These are phyloP conservation scores for Melanotaenia duboulayi DNA, from an alignment of 2,113 vertebrate species.

Conservation along the genomic window DNA sequence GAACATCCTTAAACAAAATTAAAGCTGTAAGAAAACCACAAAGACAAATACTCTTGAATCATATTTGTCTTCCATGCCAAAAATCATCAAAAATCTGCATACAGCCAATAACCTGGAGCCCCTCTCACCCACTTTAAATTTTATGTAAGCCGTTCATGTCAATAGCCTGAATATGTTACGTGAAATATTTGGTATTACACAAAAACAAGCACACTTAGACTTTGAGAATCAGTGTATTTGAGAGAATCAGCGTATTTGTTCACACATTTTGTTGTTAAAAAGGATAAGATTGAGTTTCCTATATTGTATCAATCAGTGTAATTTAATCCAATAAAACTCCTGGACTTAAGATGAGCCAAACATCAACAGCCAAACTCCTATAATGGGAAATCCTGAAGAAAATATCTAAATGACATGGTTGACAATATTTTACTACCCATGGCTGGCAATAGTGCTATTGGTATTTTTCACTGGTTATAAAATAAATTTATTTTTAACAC, in stretches of 20 bases:
- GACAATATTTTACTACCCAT: too few relatives aligned
- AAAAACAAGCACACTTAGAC: constrained; percentile 2
- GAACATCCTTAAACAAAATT: constrained; percentile 28
- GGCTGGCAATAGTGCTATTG: neutral
- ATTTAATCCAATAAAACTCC: neutral
- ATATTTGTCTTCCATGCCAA: constrained; percentile 3
- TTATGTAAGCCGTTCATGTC: neutral
- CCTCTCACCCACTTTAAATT: neutral
- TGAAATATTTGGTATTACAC: constrained; percentile 3
- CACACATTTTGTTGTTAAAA: neutral
- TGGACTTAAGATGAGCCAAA: neutral
- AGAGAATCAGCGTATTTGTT: too few relatives aligned
- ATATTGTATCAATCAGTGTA: too few relatives aligned
- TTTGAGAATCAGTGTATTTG: neutral
- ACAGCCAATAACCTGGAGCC: too few relatives aligned
- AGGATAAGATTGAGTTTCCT: too few relatives aligned
- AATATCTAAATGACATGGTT: neutral
- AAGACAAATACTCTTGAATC: constrained; percentile 15
- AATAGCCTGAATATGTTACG: constrained; percentile 5
- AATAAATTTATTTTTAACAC: neutral
- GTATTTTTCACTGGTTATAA: neutral
- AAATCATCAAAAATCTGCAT: constrained; percentile 1
- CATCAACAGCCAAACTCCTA: neutral
- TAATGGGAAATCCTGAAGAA: neutral
- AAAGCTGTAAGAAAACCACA: constrained; percentile 60